Conservation (phyloP, 2,888 invertebrate genomes). For the Agonopterix heracliana region DNA sequence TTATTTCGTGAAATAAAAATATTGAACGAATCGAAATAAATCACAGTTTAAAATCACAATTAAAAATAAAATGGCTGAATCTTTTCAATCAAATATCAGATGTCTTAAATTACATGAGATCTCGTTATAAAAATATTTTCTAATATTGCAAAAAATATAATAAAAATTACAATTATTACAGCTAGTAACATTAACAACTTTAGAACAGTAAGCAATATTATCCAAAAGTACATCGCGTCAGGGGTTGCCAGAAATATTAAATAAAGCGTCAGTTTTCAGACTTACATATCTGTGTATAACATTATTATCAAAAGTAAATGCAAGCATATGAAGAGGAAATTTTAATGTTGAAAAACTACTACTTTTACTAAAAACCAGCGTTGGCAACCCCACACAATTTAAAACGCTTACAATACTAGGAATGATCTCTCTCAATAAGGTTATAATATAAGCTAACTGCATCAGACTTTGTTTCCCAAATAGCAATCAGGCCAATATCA, state of each 20-base stretch:
- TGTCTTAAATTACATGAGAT: slow-evolving; percentile 51
- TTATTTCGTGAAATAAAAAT: slow-evolving; percentile 23
- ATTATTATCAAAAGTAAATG: slow-evolving; percentile 53
- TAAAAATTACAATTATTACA: slow-evolving; percentile 49
- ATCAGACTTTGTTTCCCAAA: slow-evolving; percentile 31
- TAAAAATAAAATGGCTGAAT: slow-evolving; percentile 25
- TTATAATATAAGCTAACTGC: slow-evolving; percentile 42
- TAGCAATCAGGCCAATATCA: slow-evolving; percentile 2
- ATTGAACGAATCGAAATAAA: slow-evolving; percentile 35
- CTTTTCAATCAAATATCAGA: slow-evolving; percentile 26
- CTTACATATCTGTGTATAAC: slow-evolving; percentile 27
- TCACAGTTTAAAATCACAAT: slow-evolving; percentile 63
- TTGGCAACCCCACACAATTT: slow-evolving; percentile 53
- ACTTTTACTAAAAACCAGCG: slow-evolving; percentile 11
- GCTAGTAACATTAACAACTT: slow-evolving; percentile 66
- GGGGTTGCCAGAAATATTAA: slow-evolving; percentile 1
- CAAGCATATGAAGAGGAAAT: slow-evolving; percentile 33
- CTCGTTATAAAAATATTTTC: slow-evolving; percentile 59
- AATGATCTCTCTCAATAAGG: slow-evolving; percentile 61
- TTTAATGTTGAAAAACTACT: neutral
- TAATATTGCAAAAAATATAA: slow-evolving; percentile 60
- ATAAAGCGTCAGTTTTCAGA: neutral
- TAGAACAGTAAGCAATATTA: slow-evolving; percentile 67
- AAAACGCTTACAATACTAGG: slow-evolving; percentile 55
- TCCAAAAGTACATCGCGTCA: slow-evolving; percentile 34